Conservation (phyloP, 2,113 vertebrate genomes). For the Oryzias javanicus region DNA sequence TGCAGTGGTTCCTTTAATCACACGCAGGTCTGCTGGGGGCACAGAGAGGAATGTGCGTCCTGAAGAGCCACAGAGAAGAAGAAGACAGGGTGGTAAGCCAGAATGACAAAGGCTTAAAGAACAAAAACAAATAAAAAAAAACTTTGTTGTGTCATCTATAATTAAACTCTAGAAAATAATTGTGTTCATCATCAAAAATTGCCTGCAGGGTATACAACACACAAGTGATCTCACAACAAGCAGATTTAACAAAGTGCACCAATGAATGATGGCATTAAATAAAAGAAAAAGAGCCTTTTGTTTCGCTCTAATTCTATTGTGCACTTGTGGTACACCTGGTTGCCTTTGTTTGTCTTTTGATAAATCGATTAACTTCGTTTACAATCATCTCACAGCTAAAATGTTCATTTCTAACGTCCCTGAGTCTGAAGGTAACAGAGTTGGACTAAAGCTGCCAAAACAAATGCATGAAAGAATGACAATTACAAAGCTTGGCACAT, state of each 20-base stretch:
- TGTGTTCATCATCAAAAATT: constrained; percentile 5
- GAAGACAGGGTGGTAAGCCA: no score
- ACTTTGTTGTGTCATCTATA: constrained; percentile 2
- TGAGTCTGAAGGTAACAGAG: neutral
- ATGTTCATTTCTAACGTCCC: neutral
- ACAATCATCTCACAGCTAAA: constrained; percentile 10
- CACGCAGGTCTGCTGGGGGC: constrained; percentile 85
- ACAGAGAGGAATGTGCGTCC: constrained; percentile 85
- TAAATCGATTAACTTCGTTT: neutral
- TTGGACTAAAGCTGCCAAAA: constrained; percentile 19
- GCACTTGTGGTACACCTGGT: constrained; percentile 1
- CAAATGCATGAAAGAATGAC: constrained; percentile 12
- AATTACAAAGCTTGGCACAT: constrained; percentile 20
- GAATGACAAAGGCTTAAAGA: neutral
- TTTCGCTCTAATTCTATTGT: constrained; percentile 3
- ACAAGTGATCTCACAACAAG: constrained; percentile 2
- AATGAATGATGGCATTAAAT: constrained; percentile 8
- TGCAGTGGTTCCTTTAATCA: constrained; percentile 94
- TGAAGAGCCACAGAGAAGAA: constrained; percentile 65
- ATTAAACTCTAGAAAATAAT: constrained; percentile 22
- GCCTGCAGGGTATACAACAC: constrained; percentile 10
- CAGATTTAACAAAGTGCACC: neutral
- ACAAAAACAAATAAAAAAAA: constrained; percentile 7
- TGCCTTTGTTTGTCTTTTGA: no score
- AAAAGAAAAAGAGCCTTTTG: constrained; percentile 1